Conservation (phyloP, 2,888 invertebrate species). For the Drosophila trichaetosa region DNA sequence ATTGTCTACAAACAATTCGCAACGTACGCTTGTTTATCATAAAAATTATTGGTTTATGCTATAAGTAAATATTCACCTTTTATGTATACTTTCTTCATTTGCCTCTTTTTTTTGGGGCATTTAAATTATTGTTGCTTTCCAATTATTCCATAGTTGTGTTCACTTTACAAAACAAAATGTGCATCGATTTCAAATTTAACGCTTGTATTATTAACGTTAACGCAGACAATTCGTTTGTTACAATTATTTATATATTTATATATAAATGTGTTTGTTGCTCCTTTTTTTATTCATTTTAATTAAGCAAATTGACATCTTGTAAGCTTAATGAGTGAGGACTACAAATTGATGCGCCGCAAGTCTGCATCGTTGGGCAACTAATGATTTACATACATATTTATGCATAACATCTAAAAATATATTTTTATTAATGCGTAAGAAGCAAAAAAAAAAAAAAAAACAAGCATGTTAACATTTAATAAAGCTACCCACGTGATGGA, state of each 20-base stretch:
- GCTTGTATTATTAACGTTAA: slow-evolving; percentile 67
- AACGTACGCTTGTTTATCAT: slow-evolving; percentile 15
- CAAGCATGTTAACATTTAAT: slow-evolving; percentile 47
- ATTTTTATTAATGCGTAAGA: slow-evolving; percentile 66
- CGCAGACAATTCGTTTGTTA: slow-evolving; percentile 36
- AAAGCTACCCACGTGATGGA: slow-evolving; percentile 49
- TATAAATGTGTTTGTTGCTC: slow-evolving; percentile 24
- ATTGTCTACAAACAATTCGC: slow-evolving; percentile 28
- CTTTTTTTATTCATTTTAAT: slow-evolving; percentile 18
- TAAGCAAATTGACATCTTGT: slow-evolving; percentile 18
- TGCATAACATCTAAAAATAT: slow-evolving; percentile 43
- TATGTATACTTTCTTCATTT: background rate
- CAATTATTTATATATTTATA: background rate
- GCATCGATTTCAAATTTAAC: slow-evolving; percentile 24
- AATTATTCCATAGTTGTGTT: slow-evolving; percentile 9
- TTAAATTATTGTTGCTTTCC: slow-evolving; percentile 30
- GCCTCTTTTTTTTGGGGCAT: slow-evolving; percentile 15
- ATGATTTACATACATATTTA: slow-evolving; percentile 34
- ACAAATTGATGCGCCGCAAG: slow-evolving; percentile 18
- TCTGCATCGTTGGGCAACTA: slow-evolving; percentile 12
- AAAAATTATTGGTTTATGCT: slow-evolving; percentile 23
- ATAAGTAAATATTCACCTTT: slow-evolving; percentile 1
- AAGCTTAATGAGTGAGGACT: slow-evolving; percentile 12
- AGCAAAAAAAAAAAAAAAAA: slow-evolving; percentile 34
- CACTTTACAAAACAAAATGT: slow-evolving; percentile 5